phyloP scores from a whole-genome alignment of 1,140 invertebrate species.

The Microvelia longipes region DNA sequence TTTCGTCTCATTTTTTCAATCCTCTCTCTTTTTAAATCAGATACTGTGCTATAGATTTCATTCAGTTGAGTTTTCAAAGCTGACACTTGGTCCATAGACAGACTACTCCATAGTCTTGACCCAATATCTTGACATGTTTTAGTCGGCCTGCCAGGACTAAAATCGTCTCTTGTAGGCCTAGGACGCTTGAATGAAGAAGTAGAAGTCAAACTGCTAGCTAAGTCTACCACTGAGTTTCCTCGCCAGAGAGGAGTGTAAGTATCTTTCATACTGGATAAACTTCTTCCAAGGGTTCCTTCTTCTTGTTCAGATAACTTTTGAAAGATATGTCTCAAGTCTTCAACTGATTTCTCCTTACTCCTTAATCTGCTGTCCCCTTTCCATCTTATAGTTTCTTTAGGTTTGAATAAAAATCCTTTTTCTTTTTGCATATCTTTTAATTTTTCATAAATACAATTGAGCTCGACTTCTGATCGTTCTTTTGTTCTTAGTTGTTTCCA shows the following conservation, averaged over 20 bases:
- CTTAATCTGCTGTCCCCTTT: slow-evolving; percentile 56
- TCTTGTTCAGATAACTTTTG: slow-evolving; percentile 37
- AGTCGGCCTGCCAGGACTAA: slow-evolving; percentile 7
- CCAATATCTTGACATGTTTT: slow-evolving; percentile 34
- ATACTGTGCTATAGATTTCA: slow-evolving; percentile 54
- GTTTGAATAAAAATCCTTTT: slow-evolving; percentile 65
- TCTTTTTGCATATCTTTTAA: slow-evolving; percentile 61
- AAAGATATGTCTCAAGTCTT: slow-evolving; percentile 62
- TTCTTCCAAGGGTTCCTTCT: slow-evolving; percentile 30
- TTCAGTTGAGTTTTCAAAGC: slow-evolving; percentile 63
- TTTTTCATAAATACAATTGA: slow-evolving; percentile 59
- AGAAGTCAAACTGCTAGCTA: slow-evolving; percentile 43
- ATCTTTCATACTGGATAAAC: slow-evolving; percentile 37
- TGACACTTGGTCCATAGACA: slow-evolving; percentile 68
- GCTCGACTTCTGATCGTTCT: slow-evolving; percentile 64
- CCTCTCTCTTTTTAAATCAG: slow-evolving; percentile 29
- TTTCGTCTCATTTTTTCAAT: slow-evolving; percentile 23
- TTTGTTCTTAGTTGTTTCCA: slow-evolving; percentile 66
- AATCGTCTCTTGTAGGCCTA: slow-evolving; percentile 19
- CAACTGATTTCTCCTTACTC: slow-evolving; percentile 71
- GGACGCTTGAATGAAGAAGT: slow-evolving; percentile 20
- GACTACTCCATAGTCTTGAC: slow-evolving; percentile 61
- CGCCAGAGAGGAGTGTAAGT: slow-evolving; percentile 67
- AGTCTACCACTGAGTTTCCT: slow-evolving; percentile 59
- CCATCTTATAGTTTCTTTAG: slow-evolving; percentile 55